A percentile compares a stretch with the other conserved stretches of the same genome.
phyloP scores from a whole-genome alignment of 2,888 invertebrate species.

The Sinotaia quadrata region DNA sequence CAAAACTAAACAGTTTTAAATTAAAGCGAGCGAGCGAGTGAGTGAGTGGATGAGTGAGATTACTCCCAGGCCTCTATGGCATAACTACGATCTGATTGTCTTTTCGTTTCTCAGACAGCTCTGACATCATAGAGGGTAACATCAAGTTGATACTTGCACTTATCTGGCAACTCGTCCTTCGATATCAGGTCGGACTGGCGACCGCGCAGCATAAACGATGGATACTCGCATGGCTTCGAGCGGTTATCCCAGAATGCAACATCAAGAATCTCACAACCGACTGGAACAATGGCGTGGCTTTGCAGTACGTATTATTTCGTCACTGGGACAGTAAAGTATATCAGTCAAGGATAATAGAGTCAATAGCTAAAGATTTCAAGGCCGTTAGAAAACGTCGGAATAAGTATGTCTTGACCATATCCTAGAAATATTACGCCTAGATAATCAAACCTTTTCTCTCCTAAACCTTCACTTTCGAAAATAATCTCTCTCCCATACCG shows the following conservation, averaged over 20 bases:
- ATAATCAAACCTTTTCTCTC: too few relatives aligned
- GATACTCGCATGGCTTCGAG: conserved; percentile 93
- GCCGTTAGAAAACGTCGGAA: too few relatives aligned
- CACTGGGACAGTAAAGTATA: too few relatives aligned
- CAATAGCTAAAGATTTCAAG: too few relatives aligned
- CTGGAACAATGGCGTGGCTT: conserved; percentile 95
- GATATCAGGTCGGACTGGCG: conserved; percentile 97
- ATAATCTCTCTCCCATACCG: too few relatives aligned
- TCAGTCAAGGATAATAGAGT: too few relatives aligned
- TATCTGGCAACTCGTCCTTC: conserved; percentile 97
- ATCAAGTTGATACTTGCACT: conserved; percentile 94
- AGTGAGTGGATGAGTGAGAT: background rate
- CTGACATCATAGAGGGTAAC: conserved; percentile 97
- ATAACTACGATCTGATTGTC: too few relatives aligned
- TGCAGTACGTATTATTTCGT: conserved; percentile 76
- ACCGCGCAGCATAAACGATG: conserved; percentile 96
- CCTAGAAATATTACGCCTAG: too few relatives aligned
- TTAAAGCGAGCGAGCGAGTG: background rate
- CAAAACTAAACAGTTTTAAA: too few relatives aligned
- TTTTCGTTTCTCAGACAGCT: conserved; percentile 83
- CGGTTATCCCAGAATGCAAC: conserved; percentile 75
- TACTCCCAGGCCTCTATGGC: too few relatives aligned
- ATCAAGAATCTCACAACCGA: conserved; percentile 91
- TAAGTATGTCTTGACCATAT: too few relatives aligned
- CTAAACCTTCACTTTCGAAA: too few relatives aligned